Percentiles rank a stretch among this genome's conserved stretches.
These are phyloP conservation scores for Chalcosyrphus nemorum DNA, from an alignment of 2,888 invertebrate genomes.

Conservation along the genomic window DNA sequence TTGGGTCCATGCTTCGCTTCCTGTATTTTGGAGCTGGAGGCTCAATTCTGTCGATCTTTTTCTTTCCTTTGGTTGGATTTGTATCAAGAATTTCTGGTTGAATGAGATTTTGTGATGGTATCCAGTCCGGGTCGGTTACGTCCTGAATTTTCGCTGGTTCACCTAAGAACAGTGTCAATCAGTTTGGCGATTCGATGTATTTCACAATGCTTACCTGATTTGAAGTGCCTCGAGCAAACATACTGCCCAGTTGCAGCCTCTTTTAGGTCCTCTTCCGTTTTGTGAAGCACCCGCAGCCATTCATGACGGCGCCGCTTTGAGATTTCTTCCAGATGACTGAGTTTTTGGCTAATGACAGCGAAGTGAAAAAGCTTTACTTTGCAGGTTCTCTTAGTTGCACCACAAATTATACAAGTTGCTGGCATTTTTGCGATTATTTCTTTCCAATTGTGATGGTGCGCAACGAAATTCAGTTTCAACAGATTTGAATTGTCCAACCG, in stretches of 20 bases:
- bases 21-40: background rate
- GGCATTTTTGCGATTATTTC: background rate
- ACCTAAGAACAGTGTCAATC: background rate
- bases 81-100: background rate
- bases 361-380: constrained; percentile 21
- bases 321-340: background rate
- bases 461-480: too few relatives aligned
- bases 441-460: background rate
- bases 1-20: background rate
- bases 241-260: background rate
- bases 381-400: background rate
- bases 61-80: background rate
- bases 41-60: too few relatives aligned
- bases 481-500: too few relatives aligned
- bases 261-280: background rate
- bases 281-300: constrained; percentile 4
- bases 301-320: constrained; percentile 11
- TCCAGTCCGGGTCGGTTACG: constrained; percentile 6
- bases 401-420: constrained; percentile 8
- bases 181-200: background rate
- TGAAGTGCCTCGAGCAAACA: constrained; percentile 28
- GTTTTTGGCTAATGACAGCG: background rate
- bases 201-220: background rate
- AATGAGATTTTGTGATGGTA: constrained; percentile 15
- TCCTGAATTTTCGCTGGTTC: constrained; percentile 19